phyloP scores from a whole-genome alignment of 2,888 invertebrate genomes.

The Xylocampa areola region DNA sequence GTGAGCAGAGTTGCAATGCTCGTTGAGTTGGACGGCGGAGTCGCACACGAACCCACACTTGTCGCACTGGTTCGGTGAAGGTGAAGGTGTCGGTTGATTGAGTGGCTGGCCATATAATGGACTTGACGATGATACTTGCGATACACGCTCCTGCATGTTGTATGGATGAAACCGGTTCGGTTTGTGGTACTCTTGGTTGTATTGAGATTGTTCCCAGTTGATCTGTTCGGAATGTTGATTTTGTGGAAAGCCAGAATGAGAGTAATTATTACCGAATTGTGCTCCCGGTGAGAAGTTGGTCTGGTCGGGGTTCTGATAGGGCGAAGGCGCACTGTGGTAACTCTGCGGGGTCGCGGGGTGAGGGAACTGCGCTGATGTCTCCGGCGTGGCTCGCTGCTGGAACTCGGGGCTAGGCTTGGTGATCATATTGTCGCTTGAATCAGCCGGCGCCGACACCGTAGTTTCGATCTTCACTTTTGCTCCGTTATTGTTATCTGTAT shows the following conservation, averaged over 20 bases:
- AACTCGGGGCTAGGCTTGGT: slow-evolving; percentile 91
- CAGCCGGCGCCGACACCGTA: slow-evolving; percentile 92
- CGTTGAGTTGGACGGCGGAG: slow-evolving; percentile 92
- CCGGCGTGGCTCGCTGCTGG: slow-evolving; percentile 89
- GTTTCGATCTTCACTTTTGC: slow-evolving; percentile 90
- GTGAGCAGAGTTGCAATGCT: slow-evolving; percentile 93
- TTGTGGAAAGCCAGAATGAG: slow-evolving; percentile 86
- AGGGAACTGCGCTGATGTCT: slow-evolving; percentile 89
- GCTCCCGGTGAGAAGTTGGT: slow-evolving; percentile 89
- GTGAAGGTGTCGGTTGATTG: slow-evolving; percentile 92
- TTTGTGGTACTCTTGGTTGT: slow-evolving; percentile 84
- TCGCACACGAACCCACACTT: slow-evolving; percentile 95
- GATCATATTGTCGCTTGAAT: slow-evolving; percentile 93
- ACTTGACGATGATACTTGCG: slow-evolving; percentile 88
- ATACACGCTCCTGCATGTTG: slow-evolving; percentile 87
- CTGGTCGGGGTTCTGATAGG: slow-evolving; percentile 91
- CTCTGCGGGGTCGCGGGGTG: slow-evolving; percentile 92
- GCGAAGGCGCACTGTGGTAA: slow-evolving; percentile 92
- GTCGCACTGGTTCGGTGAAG: slow-evolving; percentile 94
- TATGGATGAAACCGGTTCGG: slow-evolving; percentile 87
- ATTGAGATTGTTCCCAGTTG: slow-evolving; percentile 86
- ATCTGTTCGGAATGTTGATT: slow-evolving; percentile 87
- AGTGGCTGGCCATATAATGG: slow-evolving; percentile 90
- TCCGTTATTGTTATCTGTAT: slow-evolving; percentile 92
- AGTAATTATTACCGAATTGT: slow-evolving; percentile 86